These are phyloP conservation scores for Ditylenchus dipsaci DNA, from an alignment of 1,140 invertebrate genomes.

Conservation along the genomic window DNA sequence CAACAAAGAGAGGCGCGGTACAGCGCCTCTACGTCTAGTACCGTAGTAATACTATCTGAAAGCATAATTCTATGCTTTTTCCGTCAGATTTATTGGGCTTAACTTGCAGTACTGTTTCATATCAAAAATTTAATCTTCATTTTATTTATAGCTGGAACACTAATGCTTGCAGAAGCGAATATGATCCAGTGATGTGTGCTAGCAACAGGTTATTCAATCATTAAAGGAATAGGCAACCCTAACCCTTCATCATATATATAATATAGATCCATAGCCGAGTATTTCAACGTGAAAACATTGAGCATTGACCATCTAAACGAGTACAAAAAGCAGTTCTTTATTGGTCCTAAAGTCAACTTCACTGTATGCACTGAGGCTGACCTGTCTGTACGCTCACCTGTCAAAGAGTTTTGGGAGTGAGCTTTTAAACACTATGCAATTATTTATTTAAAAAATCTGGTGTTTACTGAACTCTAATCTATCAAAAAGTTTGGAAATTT, in stretches of 20 bases:
- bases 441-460: neutral
- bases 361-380: conserved; percentile 50
- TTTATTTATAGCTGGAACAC: conserved; percentile 69
- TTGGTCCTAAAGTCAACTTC: conserved; percentile 47
- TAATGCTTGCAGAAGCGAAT: conserved; percentile 63
- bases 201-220: conserved; percentile 41
- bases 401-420: conserved; percentile 96
- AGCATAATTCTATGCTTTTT: too few species aligned
- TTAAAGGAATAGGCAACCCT: neutral
- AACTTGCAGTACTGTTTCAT: too few species aligned
- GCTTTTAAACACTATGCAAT: conserved; percentile 23
- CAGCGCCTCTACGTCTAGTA: too few species aligned
- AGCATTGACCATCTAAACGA: conserved; percentile 54
- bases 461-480: too few species aligned
- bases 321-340: conserved; percentile 60
- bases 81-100: too few species aligned
- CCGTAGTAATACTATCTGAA: too few species aligned
- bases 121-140: too few species aligned
- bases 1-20: too few species aligned
- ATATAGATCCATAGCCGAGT: conserved; percentile 48
- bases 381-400: conserved; percentile 64
- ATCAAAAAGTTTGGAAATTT: too few species aligned
- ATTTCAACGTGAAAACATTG: conserved; percentile 56
- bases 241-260: too few species aligned
- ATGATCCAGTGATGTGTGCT: conserved; percentile 57